Evolutionary conservation across 2,797 vertebrate genomes (phyloP).

Genomic region (Scarus forsteni): DNA sequence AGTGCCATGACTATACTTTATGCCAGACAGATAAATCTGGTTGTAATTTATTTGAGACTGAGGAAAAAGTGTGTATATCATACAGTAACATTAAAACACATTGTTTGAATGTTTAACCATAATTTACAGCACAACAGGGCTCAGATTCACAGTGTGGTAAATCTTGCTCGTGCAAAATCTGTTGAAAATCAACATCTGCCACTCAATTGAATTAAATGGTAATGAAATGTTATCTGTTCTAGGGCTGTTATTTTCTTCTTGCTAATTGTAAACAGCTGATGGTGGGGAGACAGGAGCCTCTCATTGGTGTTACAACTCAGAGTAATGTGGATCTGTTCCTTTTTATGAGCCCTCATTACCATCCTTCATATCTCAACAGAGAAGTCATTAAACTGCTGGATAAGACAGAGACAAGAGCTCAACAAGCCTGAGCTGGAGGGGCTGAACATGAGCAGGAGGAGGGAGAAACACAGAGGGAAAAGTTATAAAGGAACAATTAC

Average conservation of each 20-base stretch:
- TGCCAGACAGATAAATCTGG: too few relatives aligned
- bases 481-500: slow-evolving; percentile 7
- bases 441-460: slow-evolving; percentile 7
- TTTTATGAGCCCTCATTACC: slow-evolving; percentile 41
- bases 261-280: slow-evolving; percentile 54
- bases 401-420: slow-evolving; percentile 25
- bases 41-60: too few relatives aligned
- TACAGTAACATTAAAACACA: too few relatives aligned
- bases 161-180: too few relatives aligned
- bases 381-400: slow-evolving; percentile 26
- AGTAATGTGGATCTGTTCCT: slow-evolving; percentile 33
- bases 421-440: slow-evolving; percentile 40
- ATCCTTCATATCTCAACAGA: slow-evolving; percentile 31
- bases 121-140: too few relatives aligned
- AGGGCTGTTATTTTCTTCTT: slow-evolving; percentile 33
- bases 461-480: slow-evolving; percentile 3
- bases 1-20: too few relatives aligned
- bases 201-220: too few relatives aligned
- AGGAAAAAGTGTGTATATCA: too few relatives aligned
- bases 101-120: too few relatives aligned
- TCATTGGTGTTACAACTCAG: slow-evolving; percentile 47
- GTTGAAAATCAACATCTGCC: too few relatives aligned
- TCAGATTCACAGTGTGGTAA: too few relatives aligned
- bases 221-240: slow-evolving; percentile 27
- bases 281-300: slow-evolving; percentile 21